These are phyloP conservation scores for Drosophila prostipennis DNA, from an alignment of 2,888 invertebrate species.

Conservation along the genomic window DNA sequence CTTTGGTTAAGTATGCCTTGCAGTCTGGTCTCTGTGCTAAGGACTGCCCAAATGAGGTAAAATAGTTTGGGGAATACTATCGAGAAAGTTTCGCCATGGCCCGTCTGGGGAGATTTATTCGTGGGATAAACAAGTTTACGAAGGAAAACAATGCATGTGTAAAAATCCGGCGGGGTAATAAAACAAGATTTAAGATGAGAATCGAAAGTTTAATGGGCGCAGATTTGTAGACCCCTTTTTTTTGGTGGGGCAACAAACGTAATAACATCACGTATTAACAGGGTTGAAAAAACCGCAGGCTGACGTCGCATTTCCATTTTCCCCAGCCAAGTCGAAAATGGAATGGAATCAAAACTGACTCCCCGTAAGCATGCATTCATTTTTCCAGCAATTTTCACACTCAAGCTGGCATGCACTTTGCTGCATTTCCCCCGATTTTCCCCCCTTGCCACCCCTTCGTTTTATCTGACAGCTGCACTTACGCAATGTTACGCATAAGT, in stretches of 20 bases:
- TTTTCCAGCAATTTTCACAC: constrained; percentile 74
- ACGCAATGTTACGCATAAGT: constrained; percentile 73
- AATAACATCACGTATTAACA: constrained; percentile 32
- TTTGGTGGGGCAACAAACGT: constrained; percentile 3
- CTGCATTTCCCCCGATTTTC: constrained; percentile 30
- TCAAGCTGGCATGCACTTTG: constrained; percentile 70
- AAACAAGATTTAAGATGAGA: constrained; percentile 15
- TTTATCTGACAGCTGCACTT: constrained; percentile 73
- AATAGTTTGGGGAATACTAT: constrained; percentile 61
- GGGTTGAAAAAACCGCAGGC: constrained; percentile 23
- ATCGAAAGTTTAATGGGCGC: neutral
- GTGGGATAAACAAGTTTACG: constrained; percentile 52
- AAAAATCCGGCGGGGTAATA: constrained; percentile 1
- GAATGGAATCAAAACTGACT: constrained; percentile 48
- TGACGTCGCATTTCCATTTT: constrained; percentile 30
- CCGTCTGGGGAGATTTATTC: constrained; percentile 63
- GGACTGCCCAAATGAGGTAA: constrained; percentile 66
- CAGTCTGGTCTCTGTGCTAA: constrained; percentile 26
- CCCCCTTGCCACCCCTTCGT: constrained; percentile 1
- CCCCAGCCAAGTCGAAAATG: constrained; percentile 8
- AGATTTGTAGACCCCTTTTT: constrained; percentile 12
- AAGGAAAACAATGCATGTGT: constrained; percentile 9
- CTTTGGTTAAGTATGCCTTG: constrained; percentile 34
- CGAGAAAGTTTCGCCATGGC: constrained; percentile 49
- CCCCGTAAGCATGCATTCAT: constrained; percentile 46